phyloP scores from a whole-genome alignment of 2,113 vertebrate genomes.

The Otocyon megalotis region DNA sequence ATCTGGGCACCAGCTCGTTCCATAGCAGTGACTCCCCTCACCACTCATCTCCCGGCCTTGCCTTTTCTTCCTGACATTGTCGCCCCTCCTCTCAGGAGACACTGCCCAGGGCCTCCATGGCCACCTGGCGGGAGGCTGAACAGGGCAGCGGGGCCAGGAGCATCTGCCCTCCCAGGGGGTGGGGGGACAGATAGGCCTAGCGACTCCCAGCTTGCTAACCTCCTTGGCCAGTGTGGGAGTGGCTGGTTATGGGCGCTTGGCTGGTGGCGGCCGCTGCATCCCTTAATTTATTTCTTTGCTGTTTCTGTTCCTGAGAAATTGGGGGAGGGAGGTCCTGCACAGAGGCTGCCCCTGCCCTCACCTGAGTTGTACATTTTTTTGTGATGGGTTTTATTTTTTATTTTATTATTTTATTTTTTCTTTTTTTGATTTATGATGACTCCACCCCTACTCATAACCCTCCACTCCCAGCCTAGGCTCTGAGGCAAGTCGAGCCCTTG shows the following conservation, averaged over 20 bases:
- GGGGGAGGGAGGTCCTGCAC: constrained; percentile 62
- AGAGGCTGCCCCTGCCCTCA: constrained; percentile 72
- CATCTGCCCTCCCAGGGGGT: constrained; percentile 21
- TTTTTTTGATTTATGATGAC: constrained; percentile 79
- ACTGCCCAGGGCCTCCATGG: constrained; percentile 58
- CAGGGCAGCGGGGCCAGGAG: constrained; percentile 60
- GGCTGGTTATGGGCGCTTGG: constrained; percentile 65
- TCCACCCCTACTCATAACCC: constrained; percentile 66
- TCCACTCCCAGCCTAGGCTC: constrained; percentile 70
- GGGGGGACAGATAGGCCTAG: not conserved
- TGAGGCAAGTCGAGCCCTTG: constrained; percentile 58
- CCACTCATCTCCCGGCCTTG: constrained; percentile 72
- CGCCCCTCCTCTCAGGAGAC: constrained; percentile 79
- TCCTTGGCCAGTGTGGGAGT: constrained; percentile 64
- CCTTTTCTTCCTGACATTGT: constrained; percentile 77
- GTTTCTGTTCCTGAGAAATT: constrained; percentile 82
- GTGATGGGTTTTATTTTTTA: constrained; percentile 86
- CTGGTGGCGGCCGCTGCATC: constrained; percentile 81
- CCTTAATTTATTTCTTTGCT: constrained; percentile 86
- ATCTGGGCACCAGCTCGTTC: constrained; percentile 77
- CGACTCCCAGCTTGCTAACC: constrained; percentile 54
- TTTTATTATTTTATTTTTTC: constrained; percentile 78
- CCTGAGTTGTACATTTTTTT: constrained; percentile 84
- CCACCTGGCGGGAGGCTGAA: constrained; percentile 64
- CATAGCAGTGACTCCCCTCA: constrained; percentile 62